Base-by-base conservation (phyloP, 2,888 invertebrate species). In the Tetrapedia diversipes region DNA sequence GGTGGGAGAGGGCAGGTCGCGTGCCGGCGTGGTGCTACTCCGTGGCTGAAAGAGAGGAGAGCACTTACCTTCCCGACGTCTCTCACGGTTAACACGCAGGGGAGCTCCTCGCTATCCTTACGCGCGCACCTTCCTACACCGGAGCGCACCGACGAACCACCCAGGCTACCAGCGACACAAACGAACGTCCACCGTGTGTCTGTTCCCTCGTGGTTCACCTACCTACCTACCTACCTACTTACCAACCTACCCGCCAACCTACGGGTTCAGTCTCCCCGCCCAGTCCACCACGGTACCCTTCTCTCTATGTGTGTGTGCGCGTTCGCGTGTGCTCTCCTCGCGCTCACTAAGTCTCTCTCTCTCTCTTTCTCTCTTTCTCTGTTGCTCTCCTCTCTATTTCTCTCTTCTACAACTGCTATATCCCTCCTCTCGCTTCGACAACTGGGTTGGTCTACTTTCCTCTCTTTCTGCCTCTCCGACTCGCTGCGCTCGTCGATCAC, bases 1-100 rank as follows among this genome's bases (percentile, higher is more conserved):
- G 85, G 73, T 74, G 80, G 80, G 79, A 80, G 79, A 87, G 86
- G 88, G 86, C 88, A 89, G 89, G 90, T 91, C 90, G 90, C 90
- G 90, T 91, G 90, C 90, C 90, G 89, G 89, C 90, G 85, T 89
- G 90, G 88, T 89, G 89, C 89, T 89, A 81, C 88, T 88, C 86
- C 83, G 80, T 77, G 76, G 77, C 79, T 79, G 82, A 80, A 79
- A 83, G 87, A 87, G 87, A 86, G 86, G 87, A 89, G 85, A 83
- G 77, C 80, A 84, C 79, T 87, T 88, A 88, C 88, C 88, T 88
- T 87, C 84, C 87, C 86, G 86, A 88, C 87, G 83, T 89, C 86
- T 88, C 88, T 86, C 88, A 87, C 88, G 89, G 87, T 88, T 88
- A 87, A 82, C 86, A 82, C 86, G 82, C 86, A 84, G 76, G 83